Evolutionary conservation across 2,888 invertebrate genomes (phyloP).

Genomic region (Phasia obesa): DNA sequence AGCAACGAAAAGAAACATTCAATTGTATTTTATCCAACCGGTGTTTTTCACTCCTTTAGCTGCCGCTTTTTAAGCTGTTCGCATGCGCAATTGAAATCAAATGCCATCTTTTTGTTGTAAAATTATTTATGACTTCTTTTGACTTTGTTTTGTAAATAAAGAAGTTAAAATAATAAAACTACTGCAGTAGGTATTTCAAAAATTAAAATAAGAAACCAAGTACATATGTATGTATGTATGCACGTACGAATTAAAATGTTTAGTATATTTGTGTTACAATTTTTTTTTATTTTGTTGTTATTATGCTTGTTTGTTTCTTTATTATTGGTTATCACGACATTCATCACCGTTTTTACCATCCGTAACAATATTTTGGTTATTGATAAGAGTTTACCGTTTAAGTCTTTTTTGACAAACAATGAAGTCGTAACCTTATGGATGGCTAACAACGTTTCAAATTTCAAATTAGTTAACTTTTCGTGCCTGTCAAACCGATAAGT

Average conservation of each 20-base stretch:
- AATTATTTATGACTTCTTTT: conserved; percentile 9
- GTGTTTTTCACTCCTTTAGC: conserved; percentile 43
- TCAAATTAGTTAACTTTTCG: too few relatives aligned
- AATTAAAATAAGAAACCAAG: not conserved
- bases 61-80: conserved; percentile 6
- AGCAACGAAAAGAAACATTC: conserved; percentile 12
- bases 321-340: too few relatives aligned
- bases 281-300: not conserved
- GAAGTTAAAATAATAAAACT: conserved; percentile 8
- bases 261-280: too few relatives aligned
- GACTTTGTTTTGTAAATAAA: conserved; percentile 53
- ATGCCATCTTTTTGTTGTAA: conserved; percentile 6
- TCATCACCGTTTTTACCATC: too few relatives aligned
- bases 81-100: conserved; percentile 57
- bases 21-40: conserved; percentile 43
- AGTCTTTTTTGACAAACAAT: too few relatives aligned
- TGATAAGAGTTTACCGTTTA: too few relatives aligned
- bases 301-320: not conserved
- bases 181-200: not conserved
- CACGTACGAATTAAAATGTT: not conserved
- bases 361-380: too few relatives aligned
- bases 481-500: too few relatives aligned
- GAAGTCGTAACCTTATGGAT: too few relatives aligned
- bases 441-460: too few relatives aligned
- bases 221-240: not conserved